Percentiles rank a stretch among this genome's conserved stretches.
phyloP scores from a whole-genome alignment of 2,888 invertebrate species.

The Xestia sexstrigata region DNA sequence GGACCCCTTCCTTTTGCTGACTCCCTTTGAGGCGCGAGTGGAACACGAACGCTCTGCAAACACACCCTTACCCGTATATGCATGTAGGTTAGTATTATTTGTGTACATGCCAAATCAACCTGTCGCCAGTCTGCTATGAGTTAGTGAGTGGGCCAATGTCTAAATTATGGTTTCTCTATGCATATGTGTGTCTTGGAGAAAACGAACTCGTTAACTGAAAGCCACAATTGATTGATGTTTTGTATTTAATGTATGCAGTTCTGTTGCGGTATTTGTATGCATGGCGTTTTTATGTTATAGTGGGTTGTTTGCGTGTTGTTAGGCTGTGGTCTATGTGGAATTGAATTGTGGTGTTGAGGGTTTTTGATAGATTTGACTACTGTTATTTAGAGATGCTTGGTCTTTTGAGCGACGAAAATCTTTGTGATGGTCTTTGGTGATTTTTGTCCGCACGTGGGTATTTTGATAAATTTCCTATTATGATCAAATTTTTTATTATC shows the following conservation, averaged over 20 bases:
- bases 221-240: conserved; percentile 77
- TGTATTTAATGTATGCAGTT: conserved; percentile 61
- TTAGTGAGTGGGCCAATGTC: conserved; percentile 81
- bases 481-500: neutral
- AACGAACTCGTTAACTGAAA: conserved; percentile 81
- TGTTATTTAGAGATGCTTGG: neutral
- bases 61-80: conserved; percentile 54
- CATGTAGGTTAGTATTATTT: conserved; percentile 78
- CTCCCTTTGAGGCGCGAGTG: no score
- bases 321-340: conserved; percentile 16
- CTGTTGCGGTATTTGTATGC: conserved; percentile 50
- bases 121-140: conserved; percentile 83
- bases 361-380: neutral
- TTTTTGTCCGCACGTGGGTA: neutral
- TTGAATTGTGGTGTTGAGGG: neutral
- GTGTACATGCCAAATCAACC: conserved; percentile 82
- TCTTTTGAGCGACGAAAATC: no score
- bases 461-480: neutral
- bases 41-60: no score
- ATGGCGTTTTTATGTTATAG: conserved; percentile 49
- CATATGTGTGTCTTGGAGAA: conserved; percentile 84
- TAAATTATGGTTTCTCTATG: conserved; percentile 87
- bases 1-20: no score
- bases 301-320: conserved; percentile 11
- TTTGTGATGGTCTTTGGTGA: neutral